Conservation (phyloP, 1,140 invertebrate species). For the Drosophila auraria region DNA sequence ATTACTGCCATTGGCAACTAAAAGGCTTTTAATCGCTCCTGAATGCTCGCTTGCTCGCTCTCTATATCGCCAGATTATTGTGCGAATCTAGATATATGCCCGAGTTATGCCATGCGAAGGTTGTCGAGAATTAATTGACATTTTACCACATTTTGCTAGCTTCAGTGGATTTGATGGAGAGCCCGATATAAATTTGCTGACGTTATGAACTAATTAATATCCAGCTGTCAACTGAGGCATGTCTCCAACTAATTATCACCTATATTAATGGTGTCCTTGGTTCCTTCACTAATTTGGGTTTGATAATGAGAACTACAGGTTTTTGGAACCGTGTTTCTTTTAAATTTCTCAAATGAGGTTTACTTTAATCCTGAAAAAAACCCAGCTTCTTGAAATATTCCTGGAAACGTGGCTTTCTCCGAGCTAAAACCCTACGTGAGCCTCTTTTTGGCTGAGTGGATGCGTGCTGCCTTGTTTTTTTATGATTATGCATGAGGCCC, state of each 20-base stretch:
- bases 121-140: slow-evolving; percentile 42
- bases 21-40: slow-evolving; percentile 78
- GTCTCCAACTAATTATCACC: neutral
- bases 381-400: neutral
- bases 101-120: slow-evolving; percentile 2
- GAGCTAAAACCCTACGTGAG: slow-evolving; percentile 30
- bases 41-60: slow-evolving; percentile 12
- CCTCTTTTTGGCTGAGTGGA: slow-evolving; percentile 14
- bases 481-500: slow-evolving; percentile 54
- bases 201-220: slow-evolving; percentile 23
- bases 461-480: slow-evolving; percentile 34
- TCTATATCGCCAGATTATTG: slow-evolving; percentile 57
- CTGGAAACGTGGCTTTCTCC: neutral
- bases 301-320: neutral
- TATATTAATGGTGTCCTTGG: neutral
- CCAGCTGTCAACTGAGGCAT: slow-evolving; percentile 2
- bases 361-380: neutral
- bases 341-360: neutral
- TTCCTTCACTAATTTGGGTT: neutral
- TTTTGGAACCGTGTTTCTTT: neutral
- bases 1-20: slow-evolving; percentile 53
- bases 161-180: slow-evolving; percentile 15
- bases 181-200: slow-evolving; percentile 27
- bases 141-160: slow-evolving; percentile 40
- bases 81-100: slow-evolving; percentile 45